Conservation (phyloP, 2,113 vertebrate species). For the Picathartes gymnocephalus region DNA sequence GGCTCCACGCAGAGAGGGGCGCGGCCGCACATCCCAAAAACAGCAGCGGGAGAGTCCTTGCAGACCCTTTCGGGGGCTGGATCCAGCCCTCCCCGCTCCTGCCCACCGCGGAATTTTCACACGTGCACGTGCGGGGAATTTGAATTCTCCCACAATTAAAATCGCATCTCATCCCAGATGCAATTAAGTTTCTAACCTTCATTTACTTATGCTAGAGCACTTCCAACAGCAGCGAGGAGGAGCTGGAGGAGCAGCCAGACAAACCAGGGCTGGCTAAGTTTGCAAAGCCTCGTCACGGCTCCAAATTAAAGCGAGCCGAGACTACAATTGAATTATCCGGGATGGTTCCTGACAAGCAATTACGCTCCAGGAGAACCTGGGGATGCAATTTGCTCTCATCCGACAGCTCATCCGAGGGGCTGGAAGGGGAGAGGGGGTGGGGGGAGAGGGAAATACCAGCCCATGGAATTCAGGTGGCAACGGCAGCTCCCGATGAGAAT, state of each 20-base stretch:
- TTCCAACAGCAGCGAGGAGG: neutral
- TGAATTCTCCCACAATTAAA: neutral
- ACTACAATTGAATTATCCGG: neutral
- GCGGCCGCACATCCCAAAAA: rapidly evolving
- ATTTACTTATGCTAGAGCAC: neutral
- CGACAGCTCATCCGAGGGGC: neutral
- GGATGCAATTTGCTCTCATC: constrained; percentile 11
- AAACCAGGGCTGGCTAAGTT: neutral
- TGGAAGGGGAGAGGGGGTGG: neutral
- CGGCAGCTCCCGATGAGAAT: neutral
- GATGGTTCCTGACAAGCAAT: constrained; percentile 33
- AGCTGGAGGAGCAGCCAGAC: neutral
- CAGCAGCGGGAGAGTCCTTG: neutral
- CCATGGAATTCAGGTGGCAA: neutral
- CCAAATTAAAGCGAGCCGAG: constrained; percentile 24
- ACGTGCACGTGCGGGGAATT: neutral
- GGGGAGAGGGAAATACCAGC: neutral
- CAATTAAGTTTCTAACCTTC: neutral
- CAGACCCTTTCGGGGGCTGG: rapidly evolving
- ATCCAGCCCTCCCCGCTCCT: neutral
- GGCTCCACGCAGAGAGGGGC: rapidly evolving
- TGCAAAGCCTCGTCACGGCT: neutral
- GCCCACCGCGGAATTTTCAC: neutral
- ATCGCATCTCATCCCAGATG: neutral
- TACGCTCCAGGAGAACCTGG: neutral